Evolutionary conservation across 2,797 vertebrate genomes (phyloP), one percentile per base, ranked within the genome.

Genomic region (Sebastes goodei): DNA sequence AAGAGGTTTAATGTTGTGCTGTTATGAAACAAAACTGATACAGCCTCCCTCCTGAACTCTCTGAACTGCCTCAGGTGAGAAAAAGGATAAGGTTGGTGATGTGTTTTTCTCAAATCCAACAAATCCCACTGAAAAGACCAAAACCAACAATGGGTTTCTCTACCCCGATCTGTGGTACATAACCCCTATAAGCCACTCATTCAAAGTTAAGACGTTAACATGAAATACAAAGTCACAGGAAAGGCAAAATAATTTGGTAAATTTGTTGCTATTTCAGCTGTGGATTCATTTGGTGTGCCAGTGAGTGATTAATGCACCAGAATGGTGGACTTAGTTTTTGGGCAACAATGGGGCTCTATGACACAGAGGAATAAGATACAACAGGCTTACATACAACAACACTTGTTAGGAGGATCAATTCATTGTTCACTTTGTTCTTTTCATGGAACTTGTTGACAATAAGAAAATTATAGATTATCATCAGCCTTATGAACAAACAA

Each of bases 1-100:
- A 2, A 14, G 23, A 80, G 27, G 82, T 71, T 75, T 78, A 84
- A 80, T 49, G 80, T 83, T 57, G 67, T 29, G 33, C 68, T 46
- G 11, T 35, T 32, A 29, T 59, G 71, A 81, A 73, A 64, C n/a
- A 61, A 55, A 74, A 63, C 29, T 1, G 56, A 75, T 33, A 33
- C 27, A 63, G 30, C 3, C 10, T 17, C 33, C 6, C 14, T 52
- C 53, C 33, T 66, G 30, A 77, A 68, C 60, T 14, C 2, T 25
- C 6, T 30, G 10, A 46, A 35, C 68, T n/a, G 17, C 20, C 32
- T 8, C 35, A 64, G 52, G 27, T 27, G 4, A 72, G 10, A 9
- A 57, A 27, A 27, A 63, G 20, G 61, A 71, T n/a, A 3, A 64
- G 4, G 35, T 7, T 14, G 32, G 2, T 0, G 2, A 38, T 38